Percentiles rank a stretch among this genome's conserved stretches.
Conservation (phyloP, 2,797 vertebrate species). For the Hoplostethus atlanticus region DNA sequence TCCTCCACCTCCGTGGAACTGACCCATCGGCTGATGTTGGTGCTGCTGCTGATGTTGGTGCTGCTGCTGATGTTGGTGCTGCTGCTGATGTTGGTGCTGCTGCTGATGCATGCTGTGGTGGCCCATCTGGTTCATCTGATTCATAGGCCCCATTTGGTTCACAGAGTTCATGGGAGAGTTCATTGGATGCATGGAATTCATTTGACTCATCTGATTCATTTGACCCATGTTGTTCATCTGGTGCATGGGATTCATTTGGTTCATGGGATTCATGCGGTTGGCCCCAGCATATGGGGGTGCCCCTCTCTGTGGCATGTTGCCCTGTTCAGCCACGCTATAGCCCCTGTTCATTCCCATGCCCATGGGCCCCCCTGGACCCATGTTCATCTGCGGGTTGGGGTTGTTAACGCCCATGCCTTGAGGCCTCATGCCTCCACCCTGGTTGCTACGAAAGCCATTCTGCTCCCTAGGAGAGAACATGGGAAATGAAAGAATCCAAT, state of each 20-base stretch:
- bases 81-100: constrained; percentile 74
- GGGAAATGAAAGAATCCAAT: not conserved
- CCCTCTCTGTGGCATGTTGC: constrained; percentile 86
- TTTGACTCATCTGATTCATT: constrained; percentile 69
- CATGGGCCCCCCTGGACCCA: constrained; percentile 86
- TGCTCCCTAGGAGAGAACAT: constrained; percentile 87
- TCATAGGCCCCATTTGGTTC: constrained; percentile 81
- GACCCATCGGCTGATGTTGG: constrained; percentile 40
- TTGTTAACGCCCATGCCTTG: constrained; percentile 84
- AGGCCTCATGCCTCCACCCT: constrained; percentile 87
- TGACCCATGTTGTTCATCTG: constrained; percentile 81
- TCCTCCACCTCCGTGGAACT: constrained; percentile 72
- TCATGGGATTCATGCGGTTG: constrained; percentile 81
- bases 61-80: constrained; percentile 76
- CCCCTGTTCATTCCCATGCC: constrained; percentile 81
- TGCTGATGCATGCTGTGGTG: constrained; percentile 81
- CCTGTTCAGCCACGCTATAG: constrained; percentile 88
- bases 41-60: constrained; percentile 78
- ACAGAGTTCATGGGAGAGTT: constrained; percentile 74
- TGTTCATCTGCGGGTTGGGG: constrained; percentile 87
- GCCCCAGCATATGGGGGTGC: constrained; percentile 82
- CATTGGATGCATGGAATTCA: constrained; percentile 77
- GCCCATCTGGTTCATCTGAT: constrained; percentile 71
- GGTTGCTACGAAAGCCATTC: constrained; percentile 91
- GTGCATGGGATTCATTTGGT: constrained; percentile 79